A percentile compares a stretch with the other conserved stretches of the same genome.
Conservation (phyloP, 2,113 vertebrate genomes). For the Pseudorasbora parva region DNA sequence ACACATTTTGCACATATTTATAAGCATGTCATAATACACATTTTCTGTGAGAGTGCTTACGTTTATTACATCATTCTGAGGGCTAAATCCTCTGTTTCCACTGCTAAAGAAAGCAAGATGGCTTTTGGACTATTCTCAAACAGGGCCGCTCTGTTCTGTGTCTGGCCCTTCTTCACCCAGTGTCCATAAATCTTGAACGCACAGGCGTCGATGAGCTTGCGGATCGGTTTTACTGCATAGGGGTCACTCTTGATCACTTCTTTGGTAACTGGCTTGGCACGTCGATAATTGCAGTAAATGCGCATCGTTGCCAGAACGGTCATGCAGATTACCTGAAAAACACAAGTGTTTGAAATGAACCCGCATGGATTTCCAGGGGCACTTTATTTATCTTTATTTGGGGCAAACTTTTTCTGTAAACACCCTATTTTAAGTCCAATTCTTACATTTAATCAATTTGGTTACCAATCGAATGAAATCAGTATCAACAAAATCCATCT, state of each 20-base stretch:
- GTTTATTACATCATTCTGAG: slow-evolving; percentile 65
- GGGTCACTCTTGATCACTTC: slow-evolving; percentile 91
- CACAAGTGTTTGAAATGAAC: background rate
- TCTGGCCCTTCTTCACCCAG: slow-evolving; percentile 98
- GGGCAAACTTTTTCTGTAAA: background rate
- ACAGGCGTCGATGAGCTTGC: slow-evolving; percentile 92
- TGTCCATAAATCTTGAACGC: slow-evolving; percentile 97
- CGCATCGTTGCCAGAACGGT: slow-evolving; percentile 91
- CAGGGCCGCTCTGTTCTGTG: slow-evolving; percentile 94
- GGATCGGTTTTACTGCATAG: slow-evolving; percentile 88
- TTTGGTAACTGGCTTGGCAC: slow-evolving; percentile 86
- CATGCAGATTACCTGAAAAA: slow-evolving; percentile 85
- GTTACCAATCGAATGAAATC: background rate
- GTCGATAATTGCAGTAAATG: slow-evolving; percentile 93
- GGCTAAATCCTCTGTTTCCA: slow-evolving; percentile 72
- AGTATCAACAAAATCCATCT: background rate
- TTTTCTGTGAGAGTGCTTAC: background rate
- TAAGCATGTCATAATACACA: background rate
- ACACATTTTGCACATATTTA: background rate
- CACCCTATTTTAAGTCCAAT: background rate
- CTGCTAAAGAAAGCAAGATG: slow-evolving; percentile 82
- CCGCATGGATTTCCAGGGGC: background rate
- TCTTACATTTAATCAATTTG: background rate
- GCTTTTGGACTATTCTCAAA: slow-evolving; percentile 97
- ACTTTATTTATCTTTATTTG: background rate